A percentile compares a stretch with the other conserved stretches of the same genome.
Evolutionary conservation across 2,888 invertebrate genomes (phyloP).

Genomic region (Cephonodes hylas): DNA sequence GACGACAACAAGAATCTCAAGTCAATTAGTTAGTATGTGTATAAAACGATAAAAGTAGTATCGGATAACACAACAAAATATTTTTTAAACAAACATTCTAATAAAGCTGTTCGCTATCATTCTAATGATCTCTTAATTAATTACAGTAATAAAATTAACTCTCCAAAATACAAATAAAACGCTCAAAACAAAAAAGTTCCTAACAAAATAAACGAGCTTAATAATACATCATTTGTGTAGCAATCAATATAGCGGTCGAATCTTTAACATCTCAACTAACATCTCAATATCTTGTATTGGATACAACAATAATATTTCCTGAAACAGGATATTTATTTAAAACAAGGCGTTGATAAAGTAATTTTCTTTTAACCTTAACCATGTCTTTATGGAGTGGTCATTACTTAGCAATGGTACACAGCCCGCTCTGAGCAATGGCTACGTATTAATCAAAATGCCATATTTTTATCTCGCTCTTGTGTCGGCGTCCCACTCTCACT

Average conservation of each 20-base stretch:
- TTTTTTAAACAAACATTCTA: conserved; percentile 41
- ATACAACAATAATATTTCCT: conserved; percentile 81
- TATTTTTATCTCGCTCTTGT: conserved; percentile 69
- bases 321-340: conserved; percentile 82
- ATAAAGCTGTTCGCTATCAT: conserved; percentile 30
- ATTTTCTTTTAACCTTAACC: conserved; percentile 82
- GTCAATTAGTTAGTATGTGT: background rate
- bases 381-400: conserved; percentile 81
- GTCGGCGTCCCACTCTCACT: conserved; percentile 59
- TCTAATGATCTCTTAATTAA: conserved; percentile 36
- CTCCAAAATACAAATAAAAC: conserved; percentile 46
- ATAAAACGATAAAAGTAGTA: conserved; percentile 20
- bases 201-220: conserved; percentile 62
- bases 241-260: conserved; percentile 75
- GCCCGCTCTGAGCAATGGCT: conserved; percentile 80
- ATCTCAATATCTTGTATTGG: conserved; percentile 80
- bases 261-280: conserved; percentile 71
- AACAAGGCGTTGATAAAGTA: conserved; percentile 82
- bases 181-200: conserved; percentile 43
- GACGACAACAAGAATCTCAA: background rate
- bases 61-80: conserved; percentile 17
- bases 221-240: conserved; percentile 76
- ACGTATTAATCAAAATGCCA: conserved; percentile 81
- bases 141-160: conserved; percentile 50
- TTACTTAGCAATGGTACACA: conserved; percentile 81